Evolutionary conservation across 2,888 invertebrate species (phyloP), one percentile per base, ranked within the genome.

Genomic region (Drosophila paucipuncta): DNA sequence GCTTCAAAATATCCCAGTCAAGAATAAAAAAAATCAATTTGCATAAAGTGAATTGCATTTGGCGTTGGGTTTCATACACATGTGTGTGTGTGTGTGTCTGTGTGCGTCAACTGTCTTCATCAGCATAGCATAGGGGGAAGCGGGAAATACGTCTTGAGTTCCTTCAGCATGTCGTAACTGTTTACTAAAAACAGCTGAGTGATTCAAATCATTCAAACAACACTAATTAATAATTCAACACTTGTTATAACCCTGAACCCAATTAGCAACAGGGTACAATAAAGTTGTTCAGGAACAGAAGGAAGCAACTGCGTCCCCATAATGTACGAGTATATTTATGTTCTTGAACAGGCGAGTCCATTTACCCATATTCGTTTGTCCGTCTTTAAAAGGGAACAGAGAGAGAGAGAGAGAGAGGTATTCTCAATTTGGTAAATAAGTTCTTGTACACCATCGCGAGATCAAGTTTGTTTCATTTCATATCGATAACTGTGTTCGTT

Each of bases 1-100:
- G 35, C 22, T 55, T 39, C 31, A 35, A 63, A 60, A 5, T 43
- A 55, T 50, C 11, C 35, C 30, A 33, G 35, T 11, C 57, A 52
- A 57, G 68, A 61, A 59, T n/a, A 33, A 47, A 57, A 57, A 59
- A 49, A 35, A 39, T 52, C 28, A 25, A 81, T 85, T 87, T 74
- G 85, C 87, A 85, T 87, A 80, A 80, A 72, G 68, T 78, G 70
- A 85, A 75, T 80, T 87, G 87, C 82, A 83, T 54, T 82, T 79
- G 76, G 59, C 35, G 71, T 75, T 65, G 50, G 60, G 54, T 70
- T 74, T 58, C 78, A n/a, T 37, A 37, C 54, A 37, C 5, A 25
- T 13, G 22, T 11, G 6, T 22, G 11, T 22, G 11, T 22, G 22
- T 43, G 41, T 11, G 43, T 31, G 11, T 43, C 11, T 11, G 43